Evolutionary conservation across 2,113 vertebrate genomes (phyloP), one percentile per base, ranked within the genome.

Genomic region (Oncorhynchus kisutch): DNA sequence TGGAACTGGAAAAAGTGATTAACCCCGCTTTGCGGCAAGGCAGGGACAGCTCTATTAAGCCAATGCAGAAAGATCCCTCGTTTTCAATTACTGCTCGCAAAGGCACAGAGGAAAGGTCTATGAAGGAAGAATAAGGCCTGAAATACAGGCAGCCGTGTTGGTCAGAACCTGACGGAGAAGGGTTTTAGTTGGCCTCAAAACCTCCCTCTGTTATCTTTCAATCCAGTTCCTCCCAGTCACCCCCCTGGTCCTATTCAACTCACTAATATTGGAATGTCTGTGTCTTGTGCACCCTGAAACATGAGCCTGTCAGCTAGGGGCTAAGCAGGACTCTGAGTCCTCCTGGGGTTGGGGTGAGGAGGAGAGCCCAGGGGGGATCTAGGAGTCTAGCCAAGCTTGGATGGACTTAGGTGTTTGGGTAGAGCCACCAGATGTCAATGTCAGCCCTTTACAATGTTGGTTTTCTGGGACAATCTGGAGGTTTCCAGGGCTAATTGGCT

Each of bases 1-100:
- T 90, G 87, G 88, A 89, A 93, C 79, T 89, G 91, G 89, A 83
- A 89, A 92, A 92, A 92, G 88, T 91, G 91, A 93, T 93, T 94
- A 94, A 92, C 87, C 89, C 86, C 51, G 84, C 90, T 92, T 91
- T 91, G 80, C 86, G 75, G 86, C 66, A 18, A 80, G 90, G 88
- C 85, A 88, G 88, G 74, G 88, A 90, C 88, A 85, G 89, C 89
- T 92, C 90, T 86, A 91, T 93, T 93, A 91, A 93, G 84, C 72
- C 76, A 71, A 81, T 29, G 82, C 88, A 90, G 87, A 91, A 92
- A 90, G 89, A 91, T 85, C 88, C 79, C 84, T 78, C 78, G 74
- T 79, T 94, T 93, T 93, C 91, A 92, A 93, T 93, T 91, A 93
- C 86, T 76, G 75, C 80, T 74, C 75, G 76, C 72, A 73, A 83